These are phyloP conservation scores for Acanthurus tractus DNA, from an alignment of 2,797 vertebrate genomes.

Conservation along the genomic window DNA sequence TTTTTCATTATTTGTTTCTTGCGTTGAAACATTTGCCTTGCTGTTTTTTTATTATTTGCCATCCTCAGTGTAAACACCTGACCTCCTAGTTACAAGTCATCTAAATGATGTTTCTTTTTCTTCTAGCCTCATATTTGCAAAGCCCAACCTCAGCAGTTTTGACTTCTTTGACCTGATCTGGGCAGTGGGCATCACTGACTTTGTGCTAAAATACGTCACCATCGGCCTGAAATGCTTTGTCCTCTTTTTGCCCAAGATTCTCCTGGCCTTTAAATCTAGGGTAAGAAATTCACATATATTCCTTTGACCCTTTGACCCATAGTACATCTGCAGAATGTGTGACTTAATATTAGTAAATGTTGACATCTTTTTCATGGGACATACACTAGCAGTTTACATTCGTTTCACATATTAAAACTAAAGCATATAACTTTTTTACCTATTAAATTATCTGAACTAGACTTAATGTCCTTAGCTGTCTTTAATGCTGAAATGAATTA, in stretches of 20 bases:
- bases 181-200: constrained; percentile 97
- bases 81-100: background rate
- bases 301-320: background rate
- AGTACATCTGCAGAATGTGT: background rate
- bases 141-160: constrained; percentile 92
- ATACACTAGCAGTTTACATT: background rate
- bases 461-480: no score
- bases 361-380: background rate
- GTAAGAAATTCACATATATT: constrained; percentile 67
- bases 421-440: no score
- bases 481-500: no score
- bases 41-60: background rate
- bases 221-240: constrained; percentile 94
- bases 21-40: constrained; percentile 17
- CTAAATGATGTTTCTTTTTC: background rate
- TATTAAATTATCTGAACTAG: no score
- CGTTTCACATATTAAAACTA: background rate
- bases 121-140: constrained; percentile 93
- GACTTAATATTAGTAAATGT: background rate
- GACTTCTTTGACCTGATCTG: constrained; percentile 98
- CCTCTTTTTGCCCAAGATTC: constrained; percentile 93
- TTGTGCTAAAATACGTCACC: constrained; percentile 95
- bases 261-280: constrained; percentile 96
- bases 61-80: background rate
- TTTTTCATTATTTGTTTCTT: constrained; percentile 17